Percentiles rank a stretch among this genome's conserved stretches.
These are phyloP conservation scores for Centruroides sculpturatus DNA, from an alignment of 1,140 invertebrate genomes.

Conservation along the genomic window DNA sequence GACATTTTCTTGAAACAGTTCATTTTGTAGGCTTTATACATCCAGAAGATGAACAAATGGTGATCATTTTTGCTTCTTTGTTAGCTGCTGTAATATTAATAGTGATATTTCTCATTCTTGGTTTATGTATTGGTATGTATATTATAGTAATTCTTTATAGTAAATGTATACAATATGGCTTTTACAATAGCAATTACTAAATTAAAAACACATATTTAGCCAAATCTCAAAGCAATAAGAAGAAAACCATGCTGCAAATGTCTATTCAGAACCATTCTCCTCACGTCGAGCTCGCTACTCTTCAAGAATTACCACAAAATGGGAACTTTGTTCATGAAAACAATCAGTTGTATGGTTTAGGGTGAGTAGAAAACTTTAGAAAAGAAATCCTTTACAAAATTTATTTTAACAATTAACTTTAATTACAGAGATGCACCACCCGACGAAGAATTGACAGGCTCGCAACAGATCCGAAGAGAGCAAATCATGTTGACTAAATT, in stretches of 20 bases:
- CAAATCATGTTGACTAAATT: slow-evolving; percentile 72
- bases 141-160: neutral
- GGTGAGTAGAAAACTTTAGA: slow-evolving; percentile 20
- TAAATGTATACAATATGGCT: too few species aligned
- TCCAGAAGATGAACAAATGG: slow-evolving; percentile 1
- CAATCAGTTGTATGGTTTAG: slow-evolving; percentile 58
- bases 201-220: too few species aligned
- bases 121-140: slow-evolving; percentile 3
- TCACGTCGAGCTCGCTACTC: slow-evolving; percentile 69
- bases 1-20: too few species aligned
- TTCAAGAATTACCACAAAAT: slow-evolving; percentile 61
- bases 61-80: slow-evolving; percentile 1
- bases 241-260: too few species aligned
- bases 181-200: too few species aligned
- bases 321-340: slow-evolving; percentile 57
- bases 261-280: slow-evolving; percentile 23
- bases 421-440: slow-evolving; percentile 32
- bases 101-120: neutral
- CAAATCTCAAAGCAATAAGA: too few species aligned
- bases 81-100: slow-evolving; percentile 1
- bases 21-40: slow-evolving; percentile 2
- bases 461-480: slow-evolving; percentile 69
- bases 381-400: too few species aligned
- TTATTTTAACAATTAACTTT: neutral
- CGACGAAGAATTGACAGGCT: slow-evolving; percentile 47